phyloP scores from a whole-genome alignment of 2,113 vertebrate species.

The human (Homo sapiens) region GRCh38 chr13:79851001-79851500 shows the following conservation, averaged over 20 bases:
- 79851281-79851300: background rate
- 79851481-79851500: background rate
- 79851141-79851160: background rate
- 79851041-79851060: background rate
- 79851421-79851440: conserved; percentile 4
- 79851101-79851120: background rate
- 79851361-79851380: background rate
- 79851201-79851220: background rate
- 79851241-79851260: background rate
- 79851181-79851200: background rate
- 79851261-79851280: background rate
- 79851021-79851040: background rate
- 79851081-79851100: background rate
- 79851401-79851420: background rate
- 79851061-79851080: background rate
- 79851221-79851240: background rate
- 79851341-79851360: background rate
- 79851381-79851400: background rate
- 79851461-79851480: background rate
- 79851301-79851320: background rate
- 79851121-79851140: background rate
- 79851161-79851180: background rate
- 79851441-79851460: background rate
- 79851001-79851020: background rate
- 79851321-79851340: background rate